A percentile compares a stretch with the other conserved stretches of the same genome.
phyloP scores from a whole-genome alignment of 2,888 invertebrate species.

The Blastobasis adustella region DNA sequence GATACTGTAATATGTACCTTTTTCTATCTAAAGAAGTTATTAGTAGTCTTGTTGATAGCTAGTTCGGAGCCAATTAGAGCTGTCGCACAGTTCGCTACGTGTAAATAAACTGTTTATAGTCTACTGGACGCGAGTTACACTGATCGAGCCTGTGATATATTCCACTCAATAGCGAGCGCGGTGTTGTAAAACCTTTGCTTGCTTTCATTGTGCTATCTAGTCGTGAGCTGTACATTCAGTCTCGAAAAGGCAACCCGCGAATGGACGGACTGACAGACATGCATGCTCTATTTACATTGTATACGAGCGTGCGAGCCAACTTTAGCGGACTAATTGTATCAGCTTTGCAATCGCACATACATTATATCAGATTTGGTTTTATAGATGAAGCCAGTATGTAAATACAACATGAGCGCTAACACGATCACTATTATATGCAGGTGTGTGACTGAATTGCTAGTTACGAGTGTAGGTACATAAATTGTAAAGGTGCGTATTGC shows the following conservation, averaged over 20 bases:
- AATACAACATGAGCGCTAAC: conserved; percentile 5
- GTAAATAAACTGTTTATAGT: no score
- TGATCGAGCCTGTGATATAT: background rate
- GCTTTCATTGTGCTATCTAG: conserved; percentile 51
- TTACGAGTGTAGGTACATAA: conserved; percentile 24
- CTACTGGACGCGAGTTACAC: conserved; percentile 20
- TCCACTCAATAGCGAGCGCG: conserved; percentile 35
- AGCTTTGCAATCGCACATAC: conserved; percentile 20
- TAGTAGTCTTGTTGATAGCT: no score
- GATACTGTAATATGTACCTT: no score
- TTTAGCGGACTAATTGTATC: conserved; percentile 25
- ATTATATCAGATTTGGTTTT: conserved; percentile 7
- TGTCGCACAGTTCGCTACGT: no score
- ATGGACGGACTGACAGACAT: conserved; percentile 28
- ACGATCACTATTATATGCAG: conserved; percentile 11
- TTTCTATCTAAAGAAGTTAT: no score
- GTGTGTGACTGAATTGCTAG: conserved; percentile 33
- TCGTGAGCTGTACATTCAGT: conserved; percentile 50
- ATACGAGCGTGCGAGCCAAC: conserved; percentile 11
- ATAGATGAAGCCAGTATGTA: conserved; percentile 12
- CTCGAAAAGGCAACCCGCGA: conserved; percentile 40
- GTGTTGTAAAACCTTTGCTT: conserved; percentile 46
- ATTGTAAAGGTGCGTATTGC: conserved; percentile 35
- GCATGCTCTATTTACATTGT: conserved; percentile 17
- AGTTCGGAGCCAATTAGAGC: no score